phyloP scores from a whole-genome alignment of 64 coral and sea anemone genomes.

The Pachyseris speciosa region DNA sequence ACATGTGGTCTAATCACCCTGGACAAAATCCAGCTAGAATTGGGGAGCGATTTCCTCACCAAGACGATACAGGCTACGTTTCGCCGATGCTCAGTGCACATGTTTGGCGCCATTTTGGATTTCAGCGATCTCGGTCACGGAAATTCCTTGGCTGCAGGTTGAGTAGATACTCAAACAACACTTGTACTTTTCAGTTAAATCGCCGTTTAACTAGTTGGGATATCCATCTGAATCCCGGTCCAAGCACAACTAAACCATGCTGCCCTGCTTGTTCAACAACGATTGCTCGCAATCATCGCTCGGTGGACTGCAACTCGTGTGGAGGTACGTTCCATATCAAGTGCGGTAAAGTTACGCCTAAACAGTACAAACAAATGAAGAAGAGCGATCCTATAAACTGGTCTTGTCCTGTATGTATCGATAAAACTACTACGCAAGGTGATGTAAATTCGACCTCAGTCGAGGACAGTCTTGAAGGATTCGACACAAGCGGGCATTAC shows the following conservation, averaged over 20 bases:
- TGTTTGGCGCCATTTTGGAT: too few relatives aligned
- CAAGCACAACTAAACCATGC: neutral
- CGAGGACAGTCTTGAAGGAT: neutral
- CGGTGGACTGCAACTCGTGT: conserved; percentile 43
- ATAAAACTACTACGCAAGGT: neutral
- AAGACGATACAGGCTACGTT: too few relatives aligned
- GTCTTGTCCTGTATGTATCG: neutral
- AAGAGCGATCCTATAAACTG: neutral
- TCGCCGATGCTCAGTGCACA: too few relatives aligned
- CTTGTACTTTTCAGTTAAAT: too few relatives aligned
- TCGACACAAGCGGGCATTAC: neutral
- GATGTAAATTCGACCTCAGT: neutral
- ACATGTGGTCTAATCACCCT: too few relatives aligned
- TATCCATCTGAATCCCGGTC: conserved; percentile 27
- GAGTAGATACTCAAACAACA: too few relatives aligned
- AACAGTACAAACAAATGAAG: conserved; percentile 8
- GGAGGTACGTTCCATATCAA: conserved; percentile 47
- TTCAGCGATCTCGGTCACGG: too few relatives aligned
- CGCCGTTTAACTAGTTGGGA: neutral
- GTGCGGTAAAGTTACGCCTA: conserved; percentile 37
- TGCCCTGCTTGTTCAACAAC: conserved; percentile 28
- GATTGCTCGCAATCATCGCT: conserved; percentile 39
- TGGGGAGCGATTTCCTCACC: too few relatives aligned
- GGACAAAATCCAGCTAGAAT: too few relatives aligned
- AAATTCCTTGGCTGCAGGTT: too few relatives aligned